phyloP scores from a whole-genome alignment of 1,140 invertebrate genomes.

The Liolophura sinensis region DNA sequence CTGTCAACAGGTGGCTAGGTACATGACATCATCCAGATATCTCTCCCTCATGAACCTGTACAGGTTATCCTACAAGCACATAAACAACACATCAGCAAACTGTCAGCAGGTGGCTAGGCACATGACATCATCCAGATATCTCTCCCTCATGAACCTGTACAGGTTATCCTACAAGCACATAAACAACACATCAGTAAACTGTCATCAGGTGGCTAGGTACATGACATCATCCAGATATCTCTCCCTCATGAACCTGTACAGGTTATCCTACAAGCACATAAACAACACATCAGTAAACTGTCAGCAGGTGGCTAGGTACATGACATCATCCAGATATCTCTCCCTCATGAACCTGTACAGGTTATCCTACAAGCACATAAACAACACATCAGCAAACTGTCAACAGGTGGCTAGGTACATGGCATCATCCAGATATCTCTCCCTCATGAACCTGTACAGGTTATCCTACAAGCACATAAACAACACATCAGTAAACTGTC shows the following conservation, averaged over 20 bases:
- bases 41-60: conserved; percentile 47
- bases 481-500: no score
- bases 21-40: conserved; percentile 48
- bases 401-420: conserved; percentile 44
- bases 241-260: conserved; percentile 49
- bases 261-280: conserved; percentile 43
- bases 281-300: no score
- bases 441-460: conserved; percentile 47
- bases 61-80: conserved; percentile 50
- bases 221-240: conserved; percentile 47
- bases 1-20: conserved; percentile 41
- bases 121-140: conserved; percentile 48
- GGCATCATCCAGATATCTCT: conserved; percentile 47
- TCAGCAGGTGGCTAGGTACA: conserved; percentile 43
- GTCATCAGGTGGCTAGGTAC: conserved; percentile 44
- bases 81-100: no score
- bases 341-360: conserved; percentile 49
- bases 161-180: conserved; percentile 52
- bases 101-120: conserved; percentile 45
- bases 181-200: no score
- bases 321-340: conserved; percentile 47
- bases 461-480: conserved; percentile 53
- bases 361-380: conserved; percentile 51
- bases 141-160: conserved; percentile 45
- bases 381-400: no score